Percentiles rank a stretch among this genome's conserved stretches.
phyloP scores from a whole-genome alignment of 1,140 invertebrate species.

The Hylaeus volcanicus region DNA sequence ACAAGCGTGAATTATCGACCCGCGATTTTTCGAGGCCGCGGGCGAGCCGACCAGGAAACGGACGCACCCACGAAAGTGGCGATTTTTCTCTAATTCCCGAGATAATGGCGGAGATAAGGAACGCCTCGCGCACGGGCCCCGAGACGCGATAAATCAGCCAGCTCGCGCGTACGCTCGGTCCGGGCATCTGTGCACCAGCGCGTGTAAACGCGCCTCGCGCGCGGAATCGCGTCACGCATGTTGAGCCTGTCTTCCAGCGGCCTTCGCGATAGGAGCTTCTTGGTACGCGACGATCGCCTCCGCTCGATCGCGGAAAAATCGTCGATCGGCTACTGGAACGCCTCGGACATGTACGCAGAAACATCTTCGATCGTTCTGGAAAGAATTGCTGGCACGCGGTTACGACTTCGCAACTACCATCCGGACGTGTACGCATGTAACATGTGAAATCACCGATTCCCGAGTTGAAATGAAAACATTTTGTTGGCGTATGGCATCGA shows the following conservation, averaged over 20 bases:
- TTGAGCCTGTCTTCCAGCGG: constrained; percentile 41
- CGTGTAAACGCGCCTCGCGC: neutral
- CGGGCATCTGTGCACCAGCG: constrained; percentile 15
- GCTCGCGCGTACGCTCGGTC: neutral
- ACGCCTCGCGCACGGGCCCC: neutral
- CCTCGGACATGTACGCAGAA: neutral
- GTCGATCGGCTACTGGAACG: neutral
- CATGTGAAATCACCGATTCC: neutral
- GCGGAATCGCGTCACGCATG: constrained; percentile 42
- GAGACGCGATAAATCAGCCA: constrained; percentile 56
- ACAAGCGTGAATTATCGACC: neutral
- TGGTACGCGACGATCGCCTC: constrained; percentile 8
- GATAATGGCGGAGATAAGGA: constrained; percentile 49
- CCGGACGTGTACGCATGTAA: no score
- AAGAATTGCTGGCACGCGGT: no score
- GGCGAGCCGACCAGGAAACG: constrained; percentile 45
- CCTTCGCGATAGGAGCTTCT: constrained; percentile 47
- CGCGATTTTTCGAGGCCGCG: constrained; percentile 30
- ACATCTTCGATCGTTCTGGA: neutral
- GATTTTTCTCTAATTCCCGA: constrained; percentile 54
- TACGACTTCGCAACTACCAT: no score
- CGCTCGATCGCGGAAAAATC: constrained; percentile 24
- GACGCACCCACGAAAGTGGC: constrained; percentile 48
- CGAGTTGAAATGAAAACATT: no score
- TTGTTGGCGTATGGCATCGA: no score